These are phyloP conservation scores for Euspilapteryx auroguttella DNA, from an alignment of 2,888 invertebrate species.

Conservation along the genomic window DNA sequence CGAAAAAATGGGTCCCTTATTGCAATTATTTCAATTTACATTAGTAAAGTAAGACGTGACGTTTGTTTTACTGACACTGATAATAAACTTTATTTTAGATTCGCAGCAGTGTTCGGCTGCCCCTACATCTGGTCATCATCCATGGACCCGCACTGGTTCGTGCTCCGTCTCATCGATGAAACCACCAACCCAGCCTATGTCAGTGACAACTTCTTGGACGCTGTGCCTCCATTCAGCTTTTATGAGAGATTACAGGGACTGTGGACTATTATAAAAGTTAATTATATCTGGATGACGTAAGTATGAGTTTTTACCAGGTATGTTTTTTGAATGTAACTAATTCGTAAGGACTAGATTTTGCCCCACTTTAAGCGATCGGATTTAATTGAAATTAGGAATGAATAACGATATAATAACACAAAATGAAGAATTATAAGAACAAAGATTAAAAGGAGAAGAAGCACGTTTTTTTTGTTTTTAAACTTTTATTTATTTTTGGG, in stretches of 20 bases:
- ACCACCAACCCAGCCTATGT: constrained; percentile 7
- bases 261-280: neutral
- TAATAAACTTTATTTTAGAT: constrained; percentile 6
- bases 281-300: neutral
- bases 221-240: constrained; percentile 5
- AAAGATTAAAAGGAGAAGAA: no score
- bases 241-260: constrained; percentile 3
- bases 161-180: constrained; percentile 6
- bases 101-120: constrained; percentile 4
- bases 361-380: no score
- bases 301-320: neutral
- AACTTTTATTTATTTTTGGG: no score
- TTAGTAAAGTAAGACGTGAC: neutral
- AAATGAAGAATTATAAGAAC: no score
- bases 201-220: constrained; percentile 1
- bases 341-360: no score
- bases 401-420: no score
- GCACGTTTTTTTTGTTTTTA: no score
- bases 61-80: neutral
- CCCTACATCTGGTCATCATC: constrained; percentile 7
- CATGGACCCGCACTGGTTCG: constrained; percentile 6
- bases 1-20: no score
- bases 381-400: no score
- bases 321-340: no score
- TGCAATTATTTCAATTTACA: neutral